phyloP scores from a whole-genome alignment of 2,113 vertebrate genomes.

The Alexandromys fortis region DNA sequence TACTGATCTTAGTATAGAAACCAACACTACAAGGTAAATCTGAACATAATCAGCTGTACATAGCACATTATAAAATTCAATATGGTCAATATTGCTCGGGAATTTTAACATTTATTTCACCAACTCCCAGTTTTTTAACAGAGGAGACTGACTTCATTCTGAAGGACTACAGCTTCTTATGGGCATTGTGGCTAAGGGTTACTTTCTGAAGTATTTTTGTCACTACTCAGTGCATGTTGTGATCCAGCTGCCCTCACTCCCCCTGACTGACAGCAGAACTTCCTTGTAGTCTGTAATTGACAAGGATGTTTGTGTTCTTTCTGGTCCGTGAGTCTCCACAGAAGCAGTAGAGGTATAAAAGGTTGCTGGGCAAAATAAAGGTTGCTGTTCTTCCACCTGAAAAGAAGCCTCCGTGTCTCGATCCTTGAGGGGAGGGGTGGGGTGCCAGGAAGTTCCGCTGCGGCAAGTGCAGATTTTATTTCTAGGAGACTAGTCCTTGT shows the following conservation, averaged over 20 bases:
- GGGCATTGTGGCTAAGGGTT: not conserved
- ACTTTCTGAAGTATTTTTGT: not conserved
- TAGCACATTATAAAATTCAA: not conserved
- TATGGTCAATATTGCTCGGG: not conserved
- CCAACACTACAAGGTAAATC: not conserved
- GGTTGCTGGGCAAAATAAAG: too few relatives aligned
- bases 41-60: not conserved
- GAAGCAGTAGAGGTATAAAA: too few relatives aligned
- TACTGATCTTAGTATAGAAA: not conserved
- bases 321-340: too few relatives aligned
- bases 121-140: not conserved
- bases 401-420: too few relatives aligned
- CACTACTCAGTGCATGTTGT: not conserved
- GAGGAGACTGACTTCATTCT: not conserved
- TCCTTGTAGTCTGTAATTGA: too few relatives aligned
- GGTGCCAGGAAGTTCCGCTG: too few relatives aligned
- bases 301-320: too few relatives aligned
- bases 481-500: not conserved
- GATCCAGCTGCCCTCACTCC: too few relatives aligned
- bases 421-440: too few relatives aligned
- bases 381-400: too few relatives aligned
- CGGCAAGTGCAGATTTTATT: not conserved
- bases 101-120: not conserved
- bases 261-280: too few relatives aligned
- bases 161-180: not conserved